Base-by-base conservation (phyloP, 1,140 invertebrate genomes). In the Trichomalopsis sarcophagae region DNA sequence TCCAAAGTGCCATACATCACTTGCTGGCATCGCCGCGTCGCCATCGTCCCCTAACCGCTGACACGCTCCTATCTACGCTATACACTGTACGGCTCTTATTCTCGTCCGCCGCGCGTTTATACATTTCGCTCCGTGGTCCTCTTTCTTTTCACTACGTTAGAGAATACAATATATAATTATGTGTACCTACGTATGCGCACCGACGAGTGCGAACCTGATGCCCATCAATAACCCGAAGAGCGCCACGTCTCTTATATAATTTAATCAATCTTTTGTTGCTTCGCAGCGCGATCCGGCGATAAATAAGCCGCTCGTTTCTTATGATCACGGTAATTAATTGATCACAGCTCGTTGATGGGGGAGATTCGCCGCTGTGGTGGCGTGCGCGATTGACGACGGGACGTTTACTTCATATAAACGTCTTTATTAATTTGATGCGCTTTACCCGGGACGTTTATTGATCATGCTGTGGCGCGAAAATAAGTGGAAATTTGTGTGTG, bases 1-100 rank as follows among this genome's bases (percentile, higher is more conserved):
- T 84, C 80, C 27, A 86, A 87, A 85, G 87, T 84, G 71, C 87
- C 84, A 86, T 88, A 86, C 86, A 89, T 88, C 88, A 88, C 87
- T 86, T 80, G 86, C 55, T 66, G 85, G 74, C 82, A 86, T 86
- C 82, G 69, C 75, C 85, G 86, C 85, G 87, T 87, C 86, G 78
- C 62, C 76, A 85, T 86, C 68, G 78, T 89, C 55, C 81, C 81
- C 84, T 27, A 30, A 73, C 75, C 76, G 50, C 86, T 85, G 81
- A 85, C 84, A 83, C 76, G 77, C 33, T 77, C 3, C 78, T 76
- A 76, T 86, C 76, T 40, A 40, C 82, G 40, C 75, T 71, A 71
- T 27, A 71, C 68, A 9, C 27, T 71, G 9, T 33, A 62, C 17
- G 55, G 14, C 6, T n/a, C 6, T n/a, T 62, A 55, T 14, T 17